phyloP scores from a whole-genome alignment of 2,888 invertebrate genomes.

The Oeneis ivallda region DNA sequence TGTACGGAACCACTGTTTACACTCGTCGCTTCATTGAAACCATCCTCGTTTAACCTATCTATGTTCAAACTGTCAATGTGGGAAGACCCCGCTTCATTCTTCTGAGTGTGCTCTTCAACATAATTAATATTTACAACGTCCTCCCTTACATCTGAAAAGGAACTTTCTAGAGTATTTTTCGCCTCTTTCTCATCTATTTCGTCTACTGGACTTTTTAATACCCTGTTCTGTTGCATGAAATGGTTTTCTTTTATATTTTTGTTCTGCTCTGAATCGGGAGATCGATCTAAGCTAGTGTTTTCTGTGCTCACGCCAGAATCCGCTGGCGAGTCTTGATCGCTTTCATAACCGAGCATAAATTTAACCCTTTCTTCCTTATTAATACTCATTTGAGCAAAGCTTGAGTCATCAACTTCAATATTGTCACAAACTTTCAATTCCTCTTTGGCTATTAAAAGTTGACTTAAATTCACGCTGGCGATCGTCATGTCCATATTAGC shows the following conservation, averaged over 20 bases:
- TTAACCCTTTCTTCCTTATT: slow-evolving; percentile 65
- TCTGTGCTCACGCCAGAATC: slow-evolving; percentile 89
- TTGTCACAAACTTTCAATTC: slow-evolving; percentile 66
- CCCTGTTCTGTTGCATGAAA: slow-evolving; percentile 73
- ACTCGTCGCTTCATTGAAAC: slow-evolving; percentile 49
- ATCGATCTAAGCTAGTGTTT: slow-evolving; percentile 85
- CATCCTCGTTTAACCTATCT: slow-evolving; percentile 60
- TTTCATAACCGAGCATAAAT: slow-evolving; percentile 76
- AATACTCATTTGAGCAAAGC: slow-evolving; percentile 61
- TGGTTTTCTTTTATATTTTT: slow-evolving; percentile 62
- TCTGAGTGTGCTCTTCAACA: slow-evolving; percentile 60
- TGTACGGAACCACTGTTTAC: slow-evolving; percentile 45
- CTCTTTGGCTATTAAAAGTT: slow-evolving; percentile 78
- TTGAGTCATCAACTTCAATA: slow-evolving; percentile 56
- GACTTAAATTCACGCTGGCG: slow-evolving; percentile 83
- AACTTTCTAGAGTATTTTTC: slow-evolving; percentile 60
- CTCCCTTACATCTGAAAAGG: slow-evolving; percentile 59
- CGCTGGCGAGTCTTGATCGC: slow-evolving; percentile 72
- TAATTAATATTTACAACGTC: slow-evolving; percentile 69
- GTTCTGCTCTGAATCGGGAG: slow-evolving; percentile 81
- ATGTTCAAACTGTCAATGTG: slow-evolving; percentile 47
- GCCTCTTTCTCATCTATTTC: slow-evolving; percentile 49
- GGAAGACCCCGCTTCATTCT: slow-evolving; percentile 70
- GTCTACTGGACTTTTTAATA: slow-evolving; percentile 60
- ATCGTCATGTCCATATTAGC: slow-evolving; percentile 82